Base-by-base conservation (phyloP, 37 sponge, comb jelly and placozoan species). In the Spongilla lacustris region DNA sequence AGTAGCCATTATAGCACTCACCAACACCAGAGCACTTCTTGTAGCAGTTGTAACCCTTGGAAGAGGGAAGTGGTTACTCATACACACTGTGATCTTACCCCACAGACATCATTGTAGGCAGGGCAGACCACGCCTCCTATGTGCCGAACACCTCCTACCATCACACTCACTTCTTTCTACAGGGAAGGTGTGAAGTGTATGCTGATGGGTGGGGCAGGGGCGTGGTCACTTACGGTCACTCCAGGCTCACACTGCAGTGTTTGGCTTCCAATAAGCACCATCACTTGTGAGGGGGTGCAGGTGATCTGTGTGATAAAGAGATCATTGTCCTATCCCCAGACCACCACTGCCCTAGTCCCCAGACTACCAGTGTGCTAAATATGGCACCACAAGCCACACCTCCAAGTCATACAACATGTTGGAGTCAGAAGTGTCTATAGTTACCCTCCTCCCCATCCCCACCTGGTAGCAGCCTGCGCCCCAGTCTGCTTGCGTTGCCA, bases 381-480 rank as follows among this genome's bases (percentile, higher is more conserved):
- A n/a, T n/a, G n/a, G n/a, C n/a, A n/a, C n/a, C n/a, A n/a, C n/a
- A n/a, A n/a, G n/a, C n/a, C n/a, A n/a, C n/a, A n/a, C n/a, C n/a
- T n/a, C n/a, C n/a, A n/a, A n/a, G n/a, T n/a, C n/a, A n/a, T n/a
- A n/a, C n/a, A n/a, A n/a, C n/a, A n/a, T n/a, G n/a, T n/a, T n/a
- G n/a, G n/a, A n/a, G n/a, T n/a, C n/a, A n/a, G n/a, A n/a, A n/a
- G n/a, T n/a, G n/a, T n/a, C n/a, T n/a, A n/a, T n/a, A n/a, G n/a
- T n/a, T 6, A 41, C 41, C 41, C 3, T 41, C 31, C 37, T 26
- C 31, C 48, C 24, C 58, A 49, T 12, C 1, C 26, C 11, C 33
- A 88, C 88, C 31, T 88, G 58, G 69, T 88, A 88, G 34, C 88
- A 88, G 27, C 88, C 83, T 37, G 88, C 88, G 29, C 88, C 88